phyloP scores from a whole-genome alignment of 1,140 invertebrate genomes.

The Asbolus verrucosus region DNA sequence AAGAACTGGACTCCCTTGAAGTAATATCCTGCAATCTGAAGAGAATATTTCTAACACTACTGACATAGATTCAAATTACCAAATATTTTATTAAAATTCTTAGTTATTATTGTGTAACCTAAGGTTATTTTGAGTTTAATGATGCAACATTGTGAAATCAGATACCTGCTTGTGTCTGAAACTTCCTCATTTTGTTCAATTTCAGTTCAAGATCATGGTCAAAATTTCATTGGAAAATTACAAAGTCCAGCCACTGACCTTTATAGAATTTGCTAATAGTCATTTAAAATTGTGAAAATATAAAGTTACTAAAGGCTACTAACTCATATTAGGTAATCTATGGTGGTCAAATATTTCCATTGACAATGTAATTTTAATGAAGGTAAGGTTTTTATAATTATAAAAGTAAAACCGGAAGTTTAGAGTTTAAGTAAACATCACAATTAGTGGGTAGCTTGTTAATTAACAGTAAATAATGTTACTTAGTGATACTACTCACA shows the following conservation, averaged over 20 bases:
- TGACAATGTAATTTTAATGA: constrained; percentile 2
- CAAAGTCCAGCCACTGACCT: constrained; percentile 7
- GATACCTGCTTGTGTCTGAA: background rate
- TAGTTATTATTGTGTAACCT: background rate
- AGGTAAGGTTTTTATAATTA: background rate
- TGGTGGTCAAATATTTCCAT: constrained; percentile 5
- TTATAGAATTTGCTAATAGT: constrained; percentile 8
- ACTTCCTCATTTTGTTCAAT: constrained; percentile 2
- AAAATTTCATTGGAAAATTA: background rate
- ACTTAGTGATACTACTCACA: constrained; percentile 19
- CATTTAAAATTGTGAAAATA: background rate
- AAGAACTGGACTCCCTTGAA: constrained; percentile 26
- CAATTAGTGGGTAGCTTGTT: background rate
- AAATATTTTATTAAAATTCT: too few species aligned
- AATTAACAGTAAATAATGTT: constrained; percentile 18
- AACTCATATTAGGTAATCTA: background rate
- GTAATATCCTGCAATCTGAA: background rate
- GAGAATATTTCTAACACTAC: background rate
- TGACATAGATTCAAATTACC: background rate
- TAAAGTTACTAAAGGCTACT: background rate
- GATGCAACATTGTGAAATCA: constrained; percentile 8
- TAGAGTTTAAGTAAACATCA: constrained; percentile 3
- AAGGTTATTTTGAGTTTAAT: background rate
- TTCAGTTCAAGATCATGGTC: constrained; percentile 32
- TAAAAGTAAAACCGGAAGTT: background rate